Evolutionary conservation across 2,797 vertebrate genomes (phyloP).

Genomic region (Ciconia nigra): DNA sequence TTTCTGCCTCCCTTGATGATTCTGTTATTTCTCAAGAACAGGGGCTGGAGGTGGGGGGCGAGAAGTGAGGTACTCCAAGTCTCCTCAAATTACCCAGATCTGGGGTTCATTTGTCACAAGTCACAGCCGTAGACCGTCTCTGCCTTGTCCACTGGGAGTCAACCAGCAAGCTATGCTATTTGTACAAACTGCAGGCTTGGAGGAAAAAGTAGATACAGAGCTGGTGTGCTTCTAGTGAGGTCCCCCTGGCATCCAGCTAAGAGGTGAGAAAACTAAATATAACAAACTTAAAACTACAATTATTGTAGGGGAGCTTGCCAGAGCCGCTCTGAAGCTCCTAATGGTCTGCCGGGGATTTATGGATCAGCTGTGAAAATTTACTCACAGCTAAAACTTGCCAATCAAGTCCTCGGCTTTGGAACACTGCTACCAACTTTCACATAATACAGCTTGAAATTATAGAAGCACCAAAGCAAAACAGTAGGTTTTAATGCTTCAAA

Average conservation of each 20-base stretch:
- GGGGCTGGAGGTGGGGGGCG: background rate
- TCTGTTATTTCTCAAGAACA: background rate
- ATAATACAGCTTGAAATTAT: background rate
- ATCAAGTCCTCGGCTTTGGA: constrained; percentile 39
- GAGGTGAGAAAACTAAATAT: constrained; percentile 64
- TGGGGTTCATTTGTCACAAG: background rate
- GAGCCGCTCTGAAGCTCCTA: constrained; percentile 52
- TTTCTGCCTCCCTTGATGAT: background rate
- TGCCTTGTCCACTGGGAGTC: background rate
- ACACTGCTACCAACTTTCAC: constrained; percentile 5
- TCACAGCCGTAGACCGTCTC: background rate
- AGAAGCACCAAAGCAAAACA: background rate
- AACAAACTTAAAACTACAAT: constrained; percentile 64
- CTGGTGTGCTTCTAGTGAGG: background rate
- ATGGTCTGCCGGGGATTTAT: constrained; percentile 66
- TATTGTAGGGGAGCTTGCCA: constrained; percentile 57
- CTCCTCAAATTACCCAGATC: background rate
- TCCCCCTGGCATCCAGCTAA: constrained; percentile 6
- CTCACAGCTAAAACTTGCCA: constrained; percentile 64
- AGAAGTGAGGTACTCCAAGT: background rate
- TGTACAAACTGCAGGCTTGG: background rate
- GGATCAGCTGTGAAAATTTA: constrained; percentile 71
- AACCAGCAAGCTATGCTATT: background rate
- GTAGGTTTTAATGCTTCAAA: background rate
- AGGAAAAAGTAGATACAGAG: background rate